A percentile compares a stretch with the other conserved stretches of the same genome.
Conservation (phyloP, 2,888 invertebrate genomes). For the Sesamia inferens region DNA sequence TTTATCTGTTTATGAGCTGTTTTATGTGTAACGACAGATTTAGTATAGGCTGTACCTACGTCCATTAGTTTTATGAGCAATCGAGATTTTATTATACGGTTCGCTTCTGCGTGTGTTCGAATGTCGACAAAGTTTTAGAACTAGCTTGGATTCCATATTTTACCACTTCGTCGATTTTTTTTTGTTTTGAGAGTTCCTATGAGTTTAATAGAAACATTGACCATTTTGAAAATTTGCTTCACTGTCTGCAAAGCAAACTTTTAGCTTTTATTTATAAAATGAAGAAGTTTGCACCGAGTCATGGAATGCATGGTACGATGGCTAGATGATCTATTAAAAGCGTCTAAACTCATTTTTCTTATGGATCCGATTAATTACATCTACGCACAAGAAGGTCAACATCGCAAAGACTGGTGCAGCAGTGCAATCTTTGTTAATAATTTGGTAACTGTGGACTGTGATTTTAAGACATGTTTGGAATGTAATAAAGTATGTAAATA, state of each 20-base stretch:
- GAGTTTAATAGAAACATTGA: neutral
- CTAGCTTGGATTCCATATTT: neutral
- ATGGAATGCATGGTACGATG: neutral
- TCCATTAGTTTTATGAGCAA: constrained; percentile 59
- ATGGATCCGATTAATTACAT: neutral
- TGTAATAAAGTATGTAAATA: no score
- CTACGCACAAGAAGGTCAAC: neutral
- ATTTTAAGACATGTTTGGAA: no score
- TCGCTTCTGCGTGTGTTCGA: constrained; percentile 18
- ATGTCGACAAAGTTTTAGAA: constrained; percentile 8
- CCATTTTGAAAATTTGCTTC: no score
- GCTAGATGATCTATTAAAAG: no score
- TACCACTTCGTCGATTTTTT: no score
- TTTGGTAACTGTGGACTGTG: neutral
- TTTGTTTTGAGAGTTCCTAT: neutral
- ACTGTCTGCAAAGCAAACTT: no score
- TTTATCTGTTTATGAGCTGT: constrained; percentile 53
- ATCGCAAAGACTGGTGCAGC: neutral
- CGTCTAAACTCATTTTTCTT: neutral
- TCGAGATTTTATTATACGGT: constrained; percentile 47
- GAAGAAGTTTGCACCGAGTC: neutral
- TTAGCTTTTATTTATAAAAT: neutral
- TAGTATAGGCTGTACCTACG: constrained; percentile 30
- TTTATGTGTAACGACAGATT: constrained; percentile 59
- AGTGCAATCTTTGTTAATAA: neutral